Conservation (phyloP, 2,797 vertebrate species). For the Sarcoramphus papa region DNA sequence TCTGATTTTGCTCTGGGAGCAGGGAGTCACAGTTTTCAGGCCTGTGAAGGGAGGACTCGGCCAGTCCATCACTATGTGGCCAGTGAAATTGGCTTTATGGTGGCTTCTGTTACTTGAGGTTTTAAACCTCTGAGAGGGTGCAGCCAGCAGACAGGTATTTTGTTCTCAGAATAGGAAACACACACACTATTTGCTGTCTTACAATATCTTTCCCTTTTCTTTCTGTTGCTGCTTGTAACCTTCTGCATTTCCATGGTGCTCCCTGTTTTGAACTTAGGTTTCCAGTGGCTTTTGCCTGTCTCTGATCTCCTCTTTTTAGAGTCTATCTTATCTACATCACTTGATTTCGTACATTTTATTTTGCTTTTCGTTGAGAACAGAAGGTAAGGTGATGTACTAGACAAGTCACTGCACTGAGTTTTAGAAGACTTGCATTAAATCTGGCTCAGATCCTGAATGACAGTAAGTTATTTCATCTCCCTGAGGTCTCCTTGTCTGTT, state of each 20-base stretch:
- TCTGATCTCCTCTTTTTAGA: neutral
- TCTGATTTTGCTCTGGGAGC: neutral
- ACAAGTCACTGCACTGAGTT: neutral
- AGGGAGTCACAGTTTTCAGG: neutral
- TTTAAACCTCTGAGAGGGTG: neutral
- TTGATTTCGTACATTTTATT: neutral
- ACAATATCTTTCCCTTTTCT: neutral
- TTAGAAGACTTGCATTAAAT: neutral
- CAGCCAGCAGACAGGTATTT: neutral
- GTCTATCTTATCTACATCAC: neutral
- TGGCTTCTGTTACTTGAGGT: neutral
- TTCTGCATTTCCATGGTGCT: neutral
- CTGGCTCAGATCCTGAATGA: neutral
- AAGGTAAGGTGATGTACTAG: neutral
- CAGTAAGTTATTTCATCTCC: neutral
- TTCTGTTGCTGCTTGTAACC: conserved; percentile 7
- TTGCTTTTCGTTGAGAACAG: neutral
- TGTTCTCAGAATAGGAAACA: neutral
- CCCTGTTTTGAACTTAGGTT: conserved; percentile 1
- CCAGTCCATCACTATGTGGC: accelerated
- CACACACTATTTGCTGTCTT: neutral
- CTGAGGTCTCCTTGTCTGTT: neutral
- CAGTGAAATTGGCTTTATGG: neutral
- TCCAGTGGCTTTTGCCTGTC: neutral
- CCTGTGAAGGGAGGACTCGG: neutral